Evolutionary conservation across 2,888 invertebrate species (phyloP).

Genomic region (Macaria notata): DNA sequence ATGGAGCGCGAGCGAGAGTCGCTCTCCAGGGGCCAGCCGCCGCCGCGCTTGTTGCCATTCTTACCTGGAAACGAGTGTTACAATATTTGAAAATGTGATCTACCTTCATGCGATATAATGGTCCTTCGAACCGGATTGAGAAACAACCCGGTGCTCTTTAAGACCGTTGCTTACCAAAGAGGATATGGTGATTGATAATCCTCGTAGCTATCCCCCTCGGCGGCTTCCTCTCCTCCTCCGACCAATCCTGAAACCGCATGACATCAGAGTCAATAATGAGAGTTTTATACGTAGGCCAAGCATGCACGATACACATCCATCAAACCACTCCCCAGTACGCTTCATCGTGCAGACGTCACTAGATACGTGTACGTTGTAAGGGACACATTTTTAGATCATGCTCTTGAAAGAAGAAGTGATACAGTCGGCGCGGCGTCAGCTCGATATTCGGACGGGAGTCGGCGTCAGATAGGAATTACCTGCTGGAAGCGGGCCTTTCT

Average conservation of each 20-base stretch:
- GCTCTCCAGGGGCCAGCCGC: constrained; percentile 69
- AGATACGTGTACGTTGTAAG: constrained; percentile 19
- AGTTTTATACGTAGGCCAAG: constrained; percentile 9
- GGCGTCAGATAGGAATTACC: constrained; percentile 64
- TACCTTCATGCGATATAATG: too few relatives aligned
- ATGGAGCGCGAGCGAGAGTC: constrained; percentile 77
- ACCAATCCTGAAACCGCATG: constrained; percentile 66
- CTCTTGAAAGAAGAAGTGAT: constrained; percentile 2
- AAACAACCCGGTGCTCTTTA: too few relatives aligned
- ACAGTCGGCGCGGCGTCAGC: not conserved
- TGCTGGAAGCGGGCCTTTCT: constrained; percentile 94
- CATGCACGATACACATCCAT: constrained; percentile 17
- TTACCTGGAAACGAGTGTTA: constrained; percentile 56
- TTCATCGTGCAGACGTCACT: constrained; percentile 42
- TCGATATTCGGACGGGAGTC: constrained; percentile 1
- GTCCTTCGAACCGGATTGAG: too few relatives aligned
- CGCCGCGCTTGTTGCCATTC: constrained; percentile 72
- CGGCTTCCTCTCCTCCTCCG: constrained; percentile 78
- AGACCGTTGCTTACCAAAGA: constrained; percentile 61
- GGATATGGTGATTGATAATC: constrained; percentile 80
- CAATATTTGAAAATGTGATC: too few relatives aligned
- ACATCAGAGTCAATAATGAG: not conserved
- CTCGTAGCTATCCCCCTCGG: constrained; percentile 80
- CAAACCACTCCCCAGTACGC: constrained; percentile 15
- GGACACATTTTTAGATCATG: constrained; percentile 11